phyloP scores from a whole-genome alignment of 92 coral and sea anemone species.

The Epizoanthus rinbou region DNA sequence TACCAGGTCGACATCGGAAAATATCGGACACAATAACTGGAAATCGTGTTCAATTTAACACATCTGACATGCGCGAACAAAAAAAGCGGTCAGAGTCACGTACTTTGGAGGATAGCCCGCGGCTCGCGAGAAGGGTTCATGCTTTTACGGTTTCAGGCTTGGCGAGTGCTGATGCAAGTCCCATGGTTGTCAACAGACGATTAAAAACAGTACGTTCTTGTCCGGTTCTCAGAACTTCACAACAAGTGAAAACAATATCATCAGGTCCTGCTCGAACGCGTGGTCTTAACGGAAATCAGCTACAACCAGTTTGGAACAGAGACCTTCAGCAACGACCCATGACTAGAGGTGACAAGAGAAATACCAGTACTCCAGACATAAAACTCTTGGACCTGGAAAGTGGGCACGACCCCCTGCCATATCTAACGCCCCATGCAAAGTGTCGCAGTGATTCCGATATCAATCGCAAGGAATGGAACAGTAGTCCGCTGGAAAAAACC shows the following conservation, averaged over 20 bases:
- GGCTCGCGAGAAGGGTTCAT: not conserved
- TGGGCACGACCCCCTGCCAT: not conserved
- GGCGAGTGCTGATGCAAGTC: not conserved
- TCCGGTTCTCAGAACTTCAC: not conserved
- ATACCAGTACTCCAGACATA: not conserved
- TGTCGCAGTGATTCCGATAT: conserved; percentile 15
- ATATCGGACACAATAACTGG: not conserved
- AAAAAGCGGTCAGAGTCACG: not conserved
- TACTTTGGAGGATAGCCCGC: not conserved
- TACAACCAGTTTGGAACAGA: not conserved
- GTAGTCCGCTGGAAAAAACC: conserved; percentile 10
- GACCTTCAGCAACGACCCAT: not conserved
- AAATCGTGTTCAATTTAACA: conserved; percentile 29
- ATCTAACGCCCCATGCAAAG: not conserved
- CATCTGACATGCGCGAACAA: not conserved
- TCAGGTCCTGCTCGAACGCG: not conserved
- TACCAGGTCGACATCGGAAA: not conserved
- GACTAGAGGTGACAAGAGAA: not conserved
- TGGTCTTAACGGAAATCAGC: not conserved
- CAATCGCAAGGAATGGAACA: conserved; percentile 21
- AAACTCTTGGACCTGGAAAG: conserved; percentile 4
- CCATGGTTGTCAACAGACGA: not conserved
- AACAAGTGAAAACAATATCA: not conserved
- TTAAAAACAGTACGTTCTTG: conserved; percentile 10
- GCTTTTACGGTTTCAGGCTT: not conserved